phyloP scores from a whole-genome alignment of 2,113 vertebrate genomes.

The Scytalopus superciliaris region DNA sequence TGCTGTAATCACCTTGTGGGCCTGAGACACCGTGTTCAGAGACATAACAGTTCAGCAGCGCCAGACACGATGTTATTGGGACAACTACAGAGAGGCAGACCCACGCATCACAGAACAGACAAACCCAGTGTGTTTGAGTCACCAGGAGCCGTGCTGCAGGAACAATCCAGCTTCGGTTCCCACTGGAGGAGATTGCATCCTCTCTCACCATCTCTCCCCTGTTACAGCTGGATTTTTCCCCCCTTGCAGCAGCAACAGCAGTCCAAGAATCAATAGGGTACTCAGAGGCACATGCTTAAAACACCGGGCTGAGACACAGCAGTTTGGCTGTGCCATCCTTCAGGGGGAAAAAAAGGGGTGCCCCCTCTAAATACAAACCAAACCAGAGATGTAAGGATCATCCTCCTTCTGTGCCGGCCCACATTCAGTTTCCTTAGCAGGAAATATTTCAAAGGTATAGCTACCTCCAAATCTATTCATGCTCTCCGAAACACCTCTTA shows the following conservation, averaged over 20 bases:
- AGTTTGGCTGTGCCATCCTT: background rate
- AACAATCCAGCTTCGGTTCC: constrained; percentile 5
- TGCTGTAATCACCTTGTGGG: background rate
- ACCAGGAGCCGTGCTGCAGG: background rate
- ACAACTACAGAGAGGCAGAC: constrained; percentile 4
- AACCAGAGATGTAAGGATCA: background rate
- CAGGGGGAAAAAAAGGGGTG: background rate
- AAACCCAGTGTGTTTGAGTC: background rate
- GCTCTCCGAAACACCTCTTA: too few relatives aligned
- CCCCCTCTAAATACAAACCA: background rate
- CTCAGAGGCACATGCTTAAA: background rate
- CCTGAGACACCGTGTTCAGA: background rate
- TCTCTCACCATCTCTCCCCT: background rate
- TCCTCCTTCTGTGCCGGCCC: background rate
- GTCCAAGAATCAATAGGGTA: background rate
- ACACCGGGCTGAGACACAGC: background rate
- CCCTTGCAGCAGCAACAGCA: background rate
- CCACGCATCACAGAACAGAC: background rate
- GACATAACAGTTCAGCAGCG: constrained; percentile 18
- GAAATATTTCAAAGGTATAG: background rate
- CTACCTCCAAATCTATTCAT: background rate
- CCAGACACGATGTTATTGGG: constrained; percentile 19
- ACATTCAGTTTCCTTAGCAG: background rate
- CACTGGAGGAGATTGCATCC: background rate
- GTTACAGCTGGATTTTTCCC: background rate